phyloP scores from a whole-genome alignment of 1,140 invertebrate species.

The Drosophila hydei region DNA sequence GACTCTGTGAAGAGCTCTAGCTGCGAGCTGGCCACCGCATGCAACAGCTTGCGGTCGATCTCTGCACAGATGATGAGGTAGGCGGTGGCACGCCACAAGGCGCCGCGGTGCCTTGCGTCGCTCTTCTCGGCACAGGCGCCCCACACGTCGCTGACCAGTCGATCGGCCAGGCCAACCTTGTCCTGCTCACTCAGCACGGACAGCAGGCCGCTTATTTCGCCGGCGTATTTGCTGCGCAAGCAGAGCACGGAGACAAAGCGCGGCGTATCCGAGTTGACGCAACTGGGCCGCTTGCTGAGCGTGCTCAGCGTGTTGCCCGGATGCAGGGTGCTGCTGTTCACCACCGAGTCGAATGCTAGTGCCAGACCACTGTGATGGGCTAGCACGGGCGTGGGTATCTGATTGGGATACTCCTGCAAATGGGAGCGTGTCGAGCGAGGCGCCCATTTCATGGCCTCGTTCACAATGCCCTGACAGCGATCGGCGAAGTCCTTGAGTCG shows the following conservation, averaged over 20 bases:
- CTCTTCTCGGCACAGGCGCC: constrained; percentile 87
- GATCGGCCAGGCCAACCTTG: constrained; percentile 83
- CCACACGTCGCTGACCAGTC: constrained; percentile 87
- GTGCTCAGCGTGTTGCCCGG: constrained; percentile 51
- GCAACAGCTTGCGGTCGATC: constrained; percentile 88
- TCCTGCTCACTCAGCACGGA: constrained; percentile 77
- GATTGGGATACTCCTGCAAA: constrained; percentile 95
- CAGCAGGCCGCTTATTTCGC: constrained; percentile 86
- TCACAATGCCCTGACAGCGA: constrained; percentile 95
- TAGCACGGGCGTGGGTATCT: constrained; percentile 90
- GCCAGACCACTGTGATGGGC: constrained; percentile 93
- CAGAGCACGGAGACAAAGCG: constrained; percentile 93
- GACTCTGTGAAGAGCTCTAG: constrained; percentile 95
- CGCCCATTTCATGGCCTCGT: constrained; percentile 99
- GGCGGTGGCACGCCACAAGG: constrained; percentile 95
- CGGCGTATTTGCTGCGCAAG: constrained; percentile 93
- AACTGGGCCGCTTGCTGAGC: constrained; percentile 91
- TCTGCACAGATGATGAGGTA: constrained; percentile 92
- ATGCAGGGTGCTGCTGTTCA: constrained; percentile 64
- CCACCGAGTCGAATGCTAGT: constrained; percentile 92
- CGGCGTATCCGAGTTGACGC: constrained; percentile 90
- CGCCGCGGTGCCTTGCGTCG: constrained; percentile 89
- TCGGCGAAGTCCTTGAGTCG: constrained; percentile 96
- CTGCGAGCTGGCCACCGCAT: constrained; percentile 93
- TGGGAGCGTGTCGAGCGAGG: constrained; percentile 97